Conservation (phyloP, 2,888 invertebrate species). For the Incurvaria masculella region DNA sequence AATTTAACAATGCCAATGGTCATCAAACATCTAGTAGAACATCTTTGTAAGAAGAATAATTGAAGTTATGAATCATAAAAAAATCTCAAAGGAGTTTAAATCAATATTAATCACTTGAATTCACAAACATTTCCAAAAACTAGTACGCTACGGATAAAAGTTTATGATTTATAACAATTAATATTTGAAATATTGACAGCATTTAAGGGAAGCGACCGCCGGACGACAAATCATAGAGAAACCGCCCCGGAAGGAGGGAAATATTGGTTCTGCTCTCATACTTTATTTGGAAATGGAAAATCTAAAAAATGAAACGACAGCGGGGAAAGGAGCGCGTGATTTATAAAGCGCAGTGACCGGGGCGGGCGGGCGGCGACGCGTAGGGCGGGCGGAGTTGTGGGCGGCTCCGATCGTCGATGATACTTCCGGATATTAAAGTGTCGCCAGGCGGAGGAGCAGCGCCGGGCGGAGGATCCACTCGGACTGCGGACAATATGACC, state of each 20-base stretch:
- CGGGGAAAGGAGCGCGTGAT: constrained; percentile 43
- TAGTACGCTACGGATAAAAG: constrained; percentile 28
- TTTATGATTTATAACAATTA: constrained; percentile 55
- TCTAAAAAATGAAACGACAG: constrained; percentile 55
- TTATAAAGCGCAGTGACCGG: constrained; percentile 41
- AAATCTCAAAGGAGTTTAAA: too few relatives aligned
- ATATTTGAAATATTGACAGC: constrained; percentile 57
- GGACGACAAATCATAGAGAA: constrained; percentile 53
- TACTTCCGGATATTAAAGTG: constrained; percentile 58
- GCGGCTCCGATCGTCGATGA: constrained; percentile 46
- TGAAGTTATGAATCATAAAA: too few relatives aligned
- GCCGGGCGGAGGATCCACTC: not conserved
- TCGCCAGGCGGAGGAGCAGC: constrained; percentile 36
- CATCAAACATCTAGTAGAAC: too few relatives aligned
- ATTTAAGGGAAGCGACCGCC: constrained; percentile 52
- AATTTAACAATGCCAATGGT: too few relatives aligned
- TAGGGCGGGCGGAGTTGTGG: not conserved
- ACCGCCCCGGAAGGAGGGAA: constrained; percentile 56
- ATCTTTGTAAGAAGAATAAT: too few relatives aligned
- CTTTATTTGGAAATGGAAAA: constrained; percentile 57
- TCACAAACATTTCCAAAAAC: too few relatives aligned
- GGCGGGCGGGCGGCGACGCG: constrained; percentile 24
- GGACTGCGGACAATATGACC: constrained; percentile 54
- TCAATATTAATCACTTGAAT: too few relatives aligned
- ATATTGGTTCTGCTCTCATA: constrained; percentile 50